phyloP scores from a whole-genome alignment of 2,113 vertebrate genomes.

The Syrrhaptes paradoxus region DNA sequence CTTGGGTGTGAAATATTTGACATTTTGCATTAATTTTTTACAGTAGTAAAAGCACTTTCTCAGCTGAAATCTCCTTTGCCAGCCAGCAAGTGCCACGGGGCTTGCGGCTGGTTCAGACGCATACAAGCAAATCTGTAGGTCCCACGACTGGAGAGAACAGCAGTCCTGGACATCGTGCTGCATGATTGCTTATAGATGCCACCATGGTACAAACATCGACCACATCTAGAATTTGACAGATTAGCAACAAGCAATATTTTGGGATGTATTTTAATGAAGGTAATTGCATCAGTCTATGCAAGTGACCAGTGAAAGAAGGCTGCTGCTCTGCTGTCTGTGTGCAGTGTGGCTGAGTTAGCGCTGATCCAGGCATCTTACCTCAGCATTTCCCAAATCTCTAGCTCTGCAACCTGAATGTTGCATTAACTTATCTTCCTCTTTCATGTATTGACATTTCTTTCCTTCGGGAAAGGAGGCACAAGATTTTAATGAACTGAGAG shows the following conservation, averaged over 20 bases:
- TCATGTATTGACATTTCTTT: constrained; percentile 19
- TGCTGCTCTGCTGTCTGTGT: not conserved
- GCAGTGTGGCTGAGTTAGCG: constrained; percentile 10
- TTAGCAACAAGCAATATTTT: not conserved
- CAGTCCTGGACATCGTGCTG: not conserved
- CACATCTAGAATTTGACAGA: not conserved
- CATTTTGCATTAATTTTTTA: constrained; percentile 59
- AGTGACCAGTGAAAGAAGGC: not conserved
- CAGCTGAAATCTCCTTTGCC: constrained; percentile 34
- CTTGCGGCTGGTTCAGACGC: not conserved
- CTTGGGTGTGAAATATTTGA: constrained; percentile 57
- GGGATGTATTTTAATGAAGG: not conserved
- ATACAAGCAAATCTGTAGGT: not conserved
- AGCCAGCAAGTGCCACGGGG: not conserved
- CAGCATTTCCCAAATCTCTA: constrained; percentile 30
- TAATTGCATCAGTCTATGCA: not conserved
- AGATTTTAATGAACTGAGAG: constrained; percentile 5
- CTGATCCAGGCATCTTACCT: not conserved
- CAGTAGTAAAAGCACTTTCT: constrained; percentile 43
- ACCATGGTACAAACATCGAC: accelerated
- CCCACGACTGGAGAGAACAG: not conserved
- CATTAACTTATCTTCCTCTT: constrained; percentile 1
- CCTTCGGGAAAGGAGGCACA: constrained; percentile 16
- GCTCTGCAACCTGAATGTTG: constrained; percentile 19
- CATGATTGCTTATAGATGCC: not conserved